A percentile compares a stretch with the other conserved stretches of the same genome.
Evolutionary conservation across 2,797 vertebrate genomes (phyloP).

Genomic region (Anabas testudineus): DNA sequence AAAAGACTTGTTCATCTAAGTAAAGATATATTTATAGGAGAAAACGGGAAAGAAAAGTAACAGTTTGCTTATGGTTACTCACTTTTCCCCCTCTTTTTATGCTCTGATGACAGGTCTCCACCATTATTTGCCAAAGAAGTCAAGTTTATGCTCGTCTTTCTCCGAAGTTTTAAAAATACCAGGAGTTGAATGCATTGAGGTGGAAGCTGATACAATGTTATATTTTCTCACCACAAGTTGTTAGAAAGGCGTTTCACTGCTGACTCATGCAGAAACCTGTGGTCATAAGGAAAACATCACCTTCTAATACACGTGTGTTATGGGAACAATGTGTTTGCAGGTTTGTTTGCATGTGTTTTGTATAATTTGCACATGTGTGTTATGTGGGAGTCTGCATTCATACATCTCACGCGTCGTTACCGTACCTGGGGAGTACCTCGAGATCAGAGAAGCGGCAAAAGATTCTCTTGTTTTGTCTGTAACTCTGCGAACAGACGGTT

Average conservation of each 20-base stretch:
- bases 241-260: neutral
- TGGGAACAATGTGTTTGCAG: neutral
- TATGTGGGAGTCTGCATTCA: constrained; percentile 5
- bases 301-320: neutral
- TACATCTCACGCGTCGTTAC: neutral
- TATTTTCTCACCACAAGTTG: constrained; percentile 13
- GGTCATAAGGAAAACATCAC: constrained; percentile 10
- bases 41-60: no score
- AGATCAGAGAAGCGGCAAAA: neutral
- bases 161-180: neutral
- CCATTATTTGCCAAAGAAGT: neutral
- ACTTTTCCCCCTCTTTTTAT: constrained; percentile 3
- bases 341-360: neutral
- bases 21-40: no score
- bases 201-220: neutral
- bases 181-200: constrained; percentile 1
- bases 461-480: constrained; percentile 2
- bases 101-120: neutral
- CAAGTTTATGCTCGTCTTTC: neutral
- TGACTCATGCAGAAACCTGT: constrained; percentile 16
- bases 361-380: constrained; percentile 14
- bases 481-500: constrained; percentile 29
- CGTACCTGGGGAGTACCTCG: neutral
- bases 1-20: no score
- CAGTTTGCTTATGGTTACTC: no score